Evolutionary conservation across 2,113 vertebrate genomes (phyloP).

Genomic region (Kryptolebias marmoratus): DNA sequence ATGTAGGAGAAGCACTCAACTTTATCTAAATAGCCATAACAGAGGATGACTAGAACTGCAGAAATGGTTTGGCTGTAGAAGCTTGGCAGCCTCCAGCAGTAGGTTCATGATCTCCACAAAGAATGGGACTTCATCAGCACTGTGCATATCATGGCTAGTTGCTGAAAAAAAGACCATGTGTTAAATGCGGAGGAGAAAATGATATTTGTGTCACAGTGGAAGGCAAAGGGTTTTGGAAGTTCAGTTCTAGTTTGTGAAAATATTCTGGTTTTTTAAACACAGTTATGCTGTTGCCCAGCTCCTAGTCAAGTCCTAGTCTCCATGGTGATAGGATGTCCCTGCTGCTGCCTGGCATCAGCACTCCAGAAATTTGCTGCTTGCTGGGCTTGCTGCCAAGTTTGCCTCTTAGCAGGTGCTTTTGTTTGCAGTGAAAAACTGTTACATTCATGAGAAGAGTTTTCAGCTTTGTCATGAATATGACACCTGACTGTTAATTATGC

Average conservation of each 20-base stretch:
- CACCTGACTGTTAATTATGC: not conserved
- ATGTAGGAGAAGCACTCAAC: not conserved
- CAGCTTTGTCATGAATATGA: constrained; percentile 15
- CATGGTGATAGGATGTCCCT: constrained; percentile 62
- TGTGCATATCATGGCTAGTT: not conserved
- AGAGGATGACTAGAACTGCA: not conserved
- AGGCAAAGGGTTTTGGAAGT: not conserved
- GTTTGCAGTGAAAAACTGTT: constrained; percentile 23
- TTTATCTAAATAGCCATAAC: not conserved
- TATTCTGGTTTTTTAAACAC: not conserved
- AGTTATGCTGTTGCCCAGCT: constrained; percentile 1
- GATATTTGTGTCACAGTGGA: not conserved
- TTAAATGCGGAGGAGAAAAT: not conserved
- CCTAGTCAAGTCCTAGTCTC: constrained; percentile 55
- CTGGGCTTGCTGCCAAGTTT: constrained; percentile 40
- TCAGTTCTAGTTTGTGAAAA: not conserved
- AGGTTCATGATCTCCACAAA: not conserved
- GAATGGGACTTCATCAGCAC: not conserved
- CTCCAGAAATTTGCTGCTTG: constrained; percentile 50
- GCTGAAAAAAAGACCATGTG: not conserved
- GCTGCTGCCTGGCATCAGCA: constrained; percentile 45
- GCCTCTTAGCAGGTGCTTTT: constrained; percentile 54
- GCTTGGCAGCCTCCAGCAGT: not conserved
- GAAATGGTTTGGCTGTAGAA: not conserved
- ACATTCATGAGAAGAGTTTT: constrained; percentile 21